Evolutionary conservation across 2,888 invertebrate species (phyloP), one percentile per base, ranked within the genome.

Genomic region (Phengaris arion): DNA sequence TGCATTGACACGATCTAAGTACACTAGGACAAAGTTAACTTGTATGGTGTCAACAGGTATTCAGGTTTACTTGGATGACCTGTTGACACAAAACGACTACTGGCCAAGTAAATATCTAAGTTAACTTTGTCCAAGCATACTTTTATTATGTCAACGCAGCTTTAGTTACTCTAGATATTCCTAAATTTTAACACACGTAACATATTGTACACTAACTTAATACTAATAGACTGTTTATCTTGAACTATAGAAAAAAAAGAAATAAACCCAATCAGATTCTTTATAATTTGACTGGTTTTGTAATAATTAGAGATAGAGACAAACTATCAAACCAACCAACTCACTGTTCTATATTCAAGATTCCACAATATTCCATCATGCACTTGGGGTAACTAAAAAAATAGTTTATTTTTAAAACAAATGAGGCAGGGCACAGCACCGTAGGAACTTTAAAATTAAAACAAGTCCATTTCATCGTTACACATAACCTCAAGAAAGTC

Each of bases 401-500:
- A 54, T 74, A 54, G 68, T 74, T 35, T 46, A 54, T 75, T 54
- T 68, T 22, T 22, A 22, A 35, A 35, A 45, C 22, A 64, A 68
- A 45, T 22, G 72, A 77, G 75, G 73, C 74, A 73, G 57, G 52
- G 57, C 76, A 74, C 77, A 77, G 76, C 78, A 79, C 77, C 76
- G 70, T 54, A 76, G 68, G 74, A 75, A 76, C 57, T 57, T 45
- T 54, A 70, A 35, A 35, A 79, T 93, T 94, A 96, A 85, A 96
- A 95, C 81, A 96, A 86, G 85, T 97, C 96, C 96, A 97, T 96
- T 76, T 94, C 95, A 77, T 96, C 95, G 77, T 95, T 95, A 83
- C 95, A 95, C 87, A 95, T 95, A 70, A 96, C 94, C 82, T 96
- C 96, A 75, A 97, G 92, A 87, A 95, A 95, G 85, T 97, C 96